These are phyloP conservation scores for Enteromius paludinosus DNA, from an alignment of 2,797 vertebrate genomes.

Conservation along the genomic window DNA sequence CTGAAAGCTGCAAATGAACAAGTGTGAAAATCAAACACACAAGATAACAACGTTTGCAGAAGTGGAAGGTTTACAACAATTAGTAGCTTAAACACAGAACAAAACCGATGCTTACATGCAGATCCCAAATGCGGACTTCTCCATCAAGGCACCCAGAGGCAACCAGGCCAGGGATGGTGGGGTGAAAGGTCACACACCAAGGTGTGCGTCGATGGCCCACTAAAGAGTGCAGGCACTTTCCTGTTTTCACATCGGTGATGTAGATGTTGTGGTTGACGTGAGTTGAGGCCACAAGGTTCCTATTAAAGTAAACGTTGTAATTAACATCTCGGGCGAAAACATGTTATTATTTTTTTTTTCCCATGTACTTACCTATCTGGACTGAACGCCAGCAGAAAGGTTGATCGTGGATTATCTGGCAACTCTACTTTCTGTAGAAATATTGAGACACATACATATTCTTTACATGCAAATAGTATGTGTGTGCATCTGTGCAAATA, in stretches of 20 bases:
- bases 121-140: slow-evolving; percentile 99
- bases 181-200: slow-evolving; percentile 99
- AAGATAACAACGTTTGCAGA: slow-evolving; percentile 15
- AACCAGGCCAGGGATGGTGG: slow-evolving; percentile 95
- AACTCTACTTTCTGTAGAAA: slow-evolving; percentile 94
- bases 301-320: slow-evolving; percentile 58
- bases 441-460: slow-evolving; percentile 60
- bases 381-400: slow-evolving; percentile 98
- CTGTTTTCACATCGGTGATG: slow-evolving; percentile 98
- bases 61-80: neutral
- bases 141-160: slow-evolving; percentile 98
- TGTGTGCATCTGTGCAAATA: too few species aligned
- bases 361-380: slow-evolving; percentile 92
- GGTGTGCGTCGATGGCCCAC: slow-evolving; percentile 97
- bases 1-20: neutral
- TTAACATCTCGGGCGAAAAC: neutral
- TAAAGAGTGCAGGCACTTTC: slow-evolving; percentile 96
- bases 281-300: slow-evolving; percentile 97
- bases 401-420: slow-evolving; percentile 98
- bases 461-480: neutral
- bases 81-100: neutral
- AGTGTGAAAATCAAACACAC: neutral
- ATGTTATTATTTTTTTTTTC: neutral
- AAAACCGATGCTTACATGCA: slow-evolving; percentile 86
- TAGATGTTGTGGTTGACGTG: slow-evolving; percentile 99